These are phyloP conservation scores for Nemoura dubitans DNA, from an alignment of 2,888 invertebrate genomes.

Conservation along the genomic window DNA sequence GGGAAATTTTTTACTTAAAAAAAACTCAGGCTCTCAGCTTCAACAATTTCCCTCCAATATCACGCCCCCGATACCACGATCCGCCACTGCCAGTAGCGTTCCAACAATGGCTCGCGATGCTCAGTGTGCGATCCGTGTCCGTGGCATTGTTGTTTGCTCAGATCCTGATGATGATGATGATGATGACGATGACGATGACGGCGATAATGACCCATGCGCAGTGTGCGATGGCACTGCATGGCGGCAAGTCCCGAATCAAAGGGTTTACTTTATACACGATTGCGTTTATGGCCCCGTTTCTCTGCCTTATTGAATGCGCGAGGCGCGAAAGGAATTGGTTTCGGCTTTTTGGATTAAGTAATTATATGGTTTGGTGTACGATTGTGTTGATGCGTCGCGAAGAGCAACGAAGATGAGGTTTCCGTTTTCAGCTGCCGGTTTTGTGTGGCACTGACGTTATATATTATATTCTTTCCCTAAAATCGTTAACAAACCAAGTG, in stretches of 20 bases:
- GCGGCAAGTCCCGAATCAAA: background rate
- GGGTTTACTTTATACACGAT: background rate
- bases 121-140: background rate
- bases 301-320: background rate
- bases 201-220: background rate
- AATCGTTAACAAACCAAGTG: too few relatives aligned
- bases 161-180: background rate
- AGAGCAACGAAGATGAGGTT: too few relatives aligned
- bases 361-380: background rate
- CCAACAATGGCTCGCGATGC: background rate
- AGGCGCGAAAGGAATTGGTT: background rate
- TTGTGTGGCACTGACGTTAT: too few relatives aligned
- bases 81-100: background rate
- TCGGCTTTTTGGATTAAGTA: background rate
- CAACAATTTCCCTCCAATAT: too few relatives aligned
- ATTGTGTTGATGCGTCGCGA: background rate
- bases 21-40: too few relatives aligned
- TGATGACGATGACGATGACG: background rate
- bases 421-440: too few relatives aligned
- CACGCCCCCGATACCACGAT: background rate
- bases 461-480: too few relatives aligned
- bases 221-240: background rate
- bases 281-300: background rate
- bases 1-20: too few relatives aligned
- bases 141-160: background rate